A percentile compares a stretch with the other conserved stretches of the same genome.
phyloP scores from a whole-genome alignment of 2,113 vertebrate species.

The Oxyruncus cristatus region DNA sequence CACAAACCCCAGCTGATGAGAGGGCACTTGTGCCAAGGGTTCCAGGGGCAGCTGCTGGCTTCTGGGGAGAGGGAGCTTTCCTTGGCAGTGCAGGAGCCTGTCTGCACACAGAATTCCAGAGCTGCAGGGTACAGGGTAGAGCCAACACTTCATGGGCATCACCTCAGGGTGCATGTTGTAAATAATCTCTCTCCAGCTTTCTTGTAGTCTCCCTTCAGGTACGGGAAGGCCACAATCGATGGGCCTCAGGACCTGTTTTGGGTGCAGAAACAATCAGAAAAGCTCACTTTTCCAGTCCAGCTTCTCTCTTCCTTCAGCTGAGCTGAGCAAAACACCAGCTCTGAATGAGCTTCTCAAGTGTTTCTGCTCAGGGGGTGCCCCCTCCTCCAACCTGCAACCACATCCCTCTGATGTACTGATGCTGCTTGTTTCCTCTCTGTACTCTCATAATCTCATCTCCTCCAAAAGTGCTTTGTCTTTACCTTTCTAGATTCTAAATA shows the following conservation, averaged over 20 bases:
- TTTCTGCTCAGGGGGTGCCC: neutral
- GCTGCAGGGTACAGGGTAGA: neutral
- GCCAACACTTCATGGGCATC: rapidly evolving
- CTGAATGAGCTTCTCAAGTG: neutral
- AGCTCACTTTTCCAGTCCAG: rapidly evolving
- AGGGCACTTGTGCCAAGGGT: neutral
- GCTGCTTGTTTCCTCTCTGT: neutral
- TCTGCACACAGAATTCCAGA: rapidly evolving
- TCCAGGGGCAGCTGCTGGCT: neutral
- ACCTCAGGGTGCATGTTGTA: neutral
- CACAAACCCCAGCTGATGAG: neutral
- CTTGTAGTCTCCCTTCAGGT: neutral
- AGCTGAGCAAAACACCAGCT: neutral
- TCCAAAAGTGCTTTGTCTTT: neutral
- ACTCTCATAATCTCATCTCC: neutral
- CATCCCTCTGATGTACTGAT: neutral
- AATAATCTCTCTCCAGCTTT: neutral
- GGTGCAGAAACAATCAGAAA: neutral
- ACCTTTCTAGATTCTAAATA: neutral
- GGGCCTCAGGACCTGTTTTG: too few relatives aligned
- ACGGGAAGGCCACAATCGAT: neutral
- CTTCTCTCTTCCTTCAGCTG: neutral
- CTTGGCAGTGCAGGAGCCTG: rapidly evolving
- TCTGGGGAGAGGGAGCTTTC: neutral
- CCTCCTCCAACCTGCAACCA: neutral